These are phyloP conservation scores for Urophycis tenuis DNA, from an alignment of 2,797 vertebrate species.

Conservation along the genomic window DNA sequence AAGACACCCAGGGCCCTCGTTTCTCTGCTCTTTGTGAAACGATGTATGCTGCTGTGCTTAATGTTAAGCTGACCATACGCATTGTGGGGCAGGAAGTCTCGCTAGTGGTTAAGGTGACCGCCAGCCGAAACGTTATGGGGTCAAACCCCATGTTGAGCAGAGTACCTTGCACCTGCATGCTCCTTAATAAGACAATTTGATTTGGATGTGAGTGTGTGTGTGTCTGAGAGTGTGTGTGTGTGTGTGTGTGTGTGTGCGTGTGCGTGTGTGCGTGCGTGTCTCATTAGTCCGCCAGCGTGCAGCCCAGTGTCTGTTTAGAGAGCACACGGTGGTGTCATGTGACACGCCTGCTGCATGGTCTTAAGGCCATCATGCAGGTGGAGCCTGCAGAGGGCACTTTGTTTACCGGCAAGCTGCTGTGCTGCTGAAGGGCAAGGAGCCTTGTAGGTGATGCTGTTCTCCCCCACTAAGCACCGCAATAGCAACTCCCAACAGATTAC, in stretches of 20 bases:
- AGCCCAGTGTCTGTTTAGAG: background rate
- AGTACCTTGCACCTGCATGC: background rate
- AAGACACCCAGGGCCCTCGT: background rate
- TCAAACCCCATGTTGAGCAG: background rate
- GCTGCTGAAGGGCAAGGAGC: slow-evolving; percentile 34
- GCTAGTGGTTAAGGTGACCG: background rate
- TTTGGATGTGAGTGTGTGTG: background rate
- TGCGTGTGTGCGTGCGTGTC: no score
- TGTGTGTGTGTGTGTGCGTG: no score
- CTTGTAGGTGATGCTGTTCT: slow-evolving; percentile 18
- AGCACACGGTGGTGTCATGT: background rate
- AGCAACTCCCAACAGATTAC: slow-evolving; percentile 18
- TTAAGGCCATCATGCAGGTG: background rate
- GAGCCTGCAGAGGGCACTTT: slow-evolving; percentile 29
- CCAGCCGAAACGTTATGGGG: background rate
- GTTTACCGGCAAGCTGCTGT: slow-evolving; percentile 33
- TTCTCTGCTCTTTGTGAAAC: background rate
- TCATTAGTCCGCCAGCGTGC: no score
- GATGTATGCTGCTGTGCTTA: background rate
- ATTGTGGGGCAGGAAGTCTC: background rate
- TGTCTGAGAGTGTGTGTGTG: no score
- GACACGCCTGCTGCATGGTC: background rate
- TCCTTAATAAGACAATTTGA: background rate
- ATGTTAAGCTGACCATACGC: background rate
- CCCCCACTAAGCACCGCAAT: slow-evolving; percentile 9